These are phyloP conservation scores for Cheilosia variabilis DNA, from an alignment of 2,888 invertebrate genomes.

Conservation along the genomic window DNA sequence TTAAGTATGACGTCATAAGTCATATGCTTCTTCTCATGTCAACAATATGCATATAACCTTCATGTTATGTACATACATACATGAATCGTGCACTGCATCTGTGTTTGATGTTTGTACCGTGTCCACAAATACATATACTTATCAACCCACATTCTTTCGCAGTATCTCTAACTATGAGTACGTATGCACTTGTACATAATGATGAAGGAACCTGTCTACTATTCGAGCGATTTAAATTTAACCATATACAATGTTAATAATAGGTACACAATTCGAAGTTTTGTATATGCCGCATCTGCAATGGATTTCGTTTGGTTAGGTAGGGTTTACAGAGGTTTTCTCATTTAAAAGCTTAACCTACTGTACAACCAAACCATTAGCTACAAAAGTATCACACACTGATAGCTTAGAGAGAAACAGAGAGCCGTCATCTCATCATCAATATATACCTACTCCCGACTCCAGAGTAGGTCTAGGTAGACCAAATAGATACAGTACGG, in stretches of 20 bases:
- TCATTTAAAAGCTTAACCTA: constrained; percentile 40
- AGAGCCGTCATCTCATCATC: constrained; percentile 1
- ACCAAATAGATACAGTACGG: no score
- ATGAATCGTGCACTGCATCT: neutral
- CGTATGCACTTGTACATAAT: no score
- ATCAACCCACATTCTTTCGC: no score
- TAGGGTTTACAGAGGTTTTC: constrained; percentile 13
- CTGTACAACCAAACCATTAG: neutral
- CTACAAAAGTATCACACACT: neutral
- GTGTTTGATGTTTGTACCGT: no score
- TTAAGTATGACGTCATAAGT: constrained; percentile 24
- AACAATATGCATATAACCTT: neutral
- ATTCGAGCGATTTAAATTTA: no score
- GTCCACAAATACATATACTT: no score
- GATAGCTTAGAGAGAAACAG: constrained; percentile 16
- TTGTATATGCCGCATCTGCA: neutral
- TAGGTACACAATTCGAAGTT: no score
- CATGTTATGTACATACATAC: neutral
- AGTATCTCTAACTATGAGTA: no score
- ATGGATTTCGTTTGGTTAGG: neutral
- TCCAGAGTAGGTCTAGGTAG: neutral
- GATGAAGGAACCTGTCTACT: no score
- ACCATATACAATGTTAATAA: no score
- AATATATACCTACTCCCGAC: neutral
- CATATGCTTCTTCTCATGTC: constrained; percentile 15